These are phyloP conservation scores for Pelecanus crispus DNA, from an alignment of 2,113 vertebrate genomes.

Conservation along the genomic window DNA sequence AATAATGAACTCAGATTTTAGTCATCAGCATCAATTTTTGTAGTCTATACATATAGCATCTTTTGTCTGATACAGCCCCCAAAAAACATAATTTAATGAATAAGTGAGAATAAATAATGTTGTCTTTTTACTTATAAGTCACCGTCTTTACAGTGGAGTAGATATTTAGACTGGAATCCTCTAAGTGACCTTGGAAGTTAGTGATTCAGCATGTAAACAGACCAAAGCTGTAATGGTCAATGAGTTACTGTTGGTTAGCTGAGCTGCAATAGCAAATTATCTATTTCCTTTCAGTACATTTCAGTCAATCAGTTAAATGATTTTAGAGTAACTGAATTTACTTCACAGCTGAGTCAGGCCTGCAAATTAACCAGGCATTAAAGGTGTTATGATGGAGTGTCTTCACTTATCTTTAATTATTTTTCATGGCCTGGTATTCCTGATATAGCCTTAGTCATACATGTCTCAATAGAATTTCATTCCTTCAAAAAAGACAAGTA, in stretches of 20 bases:
- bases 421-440: neutral
- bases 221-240: neutral
- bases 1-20: neutral
- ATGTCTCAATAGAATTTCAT: neutral
- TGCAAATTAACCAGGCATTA: neutral
- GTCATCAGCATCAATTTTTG: neutral
- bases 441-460: neutral
- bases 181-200: neutral
- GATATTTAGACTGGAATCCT: neutral
- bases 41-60: accelerated
- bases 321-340: neutral
- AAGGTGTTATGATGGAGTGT: neutral
- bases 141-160: neutral
- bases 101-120: neutral
- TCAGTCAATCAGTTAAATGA: neutral
- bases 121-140: neutral
- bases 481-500: neutral
- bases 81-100: neutral
- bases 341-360: neutral
- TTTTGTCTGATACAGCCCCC: neutral
- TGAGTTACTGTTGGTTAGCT: neutral
- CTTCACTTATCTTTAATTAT: neutral
- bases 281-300: neutral
- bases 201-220: neutral
- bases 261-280: neutral